phyloP scores from a whole-genome alignment of 2,113 vertebrate genomes.

The Vimba vimba region DNA sequence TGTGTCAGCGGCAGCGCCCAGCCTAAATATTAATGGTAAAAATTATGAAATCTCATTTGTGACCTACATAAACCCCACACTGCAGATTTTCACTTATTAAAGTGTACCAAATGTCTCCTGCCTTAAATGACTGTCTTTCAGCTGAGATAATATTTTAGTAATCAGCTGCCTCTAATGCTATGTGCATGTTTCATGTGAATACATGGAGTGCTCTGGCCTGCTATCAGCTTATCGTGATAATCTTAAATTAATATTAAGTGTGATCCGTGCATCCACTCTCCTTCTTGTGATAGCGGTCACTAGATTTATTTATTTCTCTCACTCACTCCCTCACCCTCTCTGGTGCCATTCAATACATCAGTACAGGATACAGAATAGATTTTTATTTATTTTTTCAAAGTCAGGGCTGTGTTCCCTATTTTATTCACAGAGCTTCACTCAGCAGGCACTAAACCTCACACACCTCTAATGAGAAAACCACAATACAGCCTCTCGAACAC shows the following conservation, averaged over 20 bases:
- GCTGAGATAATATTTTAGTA: conserved; percentile 51
- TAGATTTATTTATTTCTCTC: neutral
- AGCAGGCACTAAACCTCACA: neutral
- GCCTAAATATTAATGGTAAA: conserved; percentile 17
- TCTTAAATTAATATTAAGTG: conserved; percentile 37
- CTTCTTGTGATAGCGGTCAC: conserved; percentile 21
- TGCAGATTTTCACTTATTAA: conserved; percentile 52
- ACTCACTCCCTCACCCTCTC: neutral
- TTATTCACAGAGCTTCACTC: conserved; percentile 11
- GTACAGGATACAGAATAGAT: neutral
- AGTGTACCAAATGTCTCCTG: conserved; percentile 28
- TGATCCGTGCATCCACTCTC: conserved; percentile 39
- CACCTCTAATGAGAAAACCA: conserved; percentile 33
- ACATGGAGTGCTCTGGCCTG: neutral
- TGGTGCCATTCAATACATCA: neutral
- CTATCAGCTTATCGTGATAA: neutral
- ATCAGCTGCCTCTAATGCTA: conserved; percentile 26
- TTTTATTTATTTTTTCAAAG: neutral
- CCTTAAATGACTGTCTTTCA: conserved; percentile 32
- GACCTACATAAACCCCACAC: conserved; percentile 31
- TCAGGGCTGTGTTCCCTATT: neutral
- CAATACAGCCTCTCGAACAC: conserved; percentile 1
- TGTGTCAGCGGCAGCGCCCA: too few relatives aligned
- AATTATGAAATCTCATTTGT: conserved; percentile 4
- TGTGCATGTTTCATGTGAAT: neutral